Evolutionary conservation across 2,797 vertebrate genomes (phyloP), one percentile per base, ranked within the genome.

Genomic region (Loris lydekkerianus): DNA sequence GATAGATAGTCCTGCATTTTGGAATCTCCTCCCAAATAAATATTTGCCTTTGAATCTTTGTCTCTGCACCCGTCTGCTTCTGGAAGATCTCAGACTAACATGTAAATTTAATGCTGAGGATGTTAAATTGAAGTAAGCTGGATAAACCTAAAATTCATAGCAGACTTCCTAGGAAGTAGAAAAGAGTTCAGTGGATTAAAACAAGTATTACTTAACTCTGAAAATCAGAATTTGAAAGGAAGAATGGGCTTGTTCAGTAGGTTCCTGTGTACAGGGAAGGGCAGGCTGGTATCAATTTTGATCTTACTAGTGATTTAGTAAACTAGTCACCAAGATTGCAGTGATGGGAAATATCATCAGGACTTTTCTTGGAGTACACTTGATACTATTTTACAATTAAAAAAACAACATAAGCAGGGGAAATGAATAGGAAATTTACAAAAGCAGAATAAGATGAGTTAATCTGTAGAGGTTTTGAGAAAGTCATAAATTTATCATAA

Each of bases 121-220:
- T 76, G 23, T 49, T 84, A 81, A 76, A 78, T 15, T 61, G 34
- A 96, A 96, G 63, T n/a, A 93, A 97, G 88, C 53, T 31, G n/a
- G 25, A 46, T 82, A 91, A 95, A 82, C 5, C 63, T 94, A 65
- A 87, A 94, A 89, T 96, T 93, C 27, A 87, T 10, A 89, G 75
- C 72, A 91, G 73, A 86, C 63, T 81, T 61, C 69, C 29, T 18
- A 81, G 31, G 23, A 93, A 93, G 86, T 18, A 81, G n/a, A 88
- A 95, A 2, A 53, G 4, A 80, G 63, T 84, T 13, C 27, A 89
- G 13, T 82, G 49, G 37, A 91, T 73, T 81, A 23, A 81, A 96
- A 89, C 27, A 86, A 67, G 87, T 40, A n/a, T 60, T 49, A 86
- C 25, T 78, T 77, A 86, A 93, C 67, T 89, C 70, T 95, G 78